Evolutionary conservation across 2,888 invertebrate genomes (phyloP).

Genomic region (Meteorus cinctellus): DNA sequence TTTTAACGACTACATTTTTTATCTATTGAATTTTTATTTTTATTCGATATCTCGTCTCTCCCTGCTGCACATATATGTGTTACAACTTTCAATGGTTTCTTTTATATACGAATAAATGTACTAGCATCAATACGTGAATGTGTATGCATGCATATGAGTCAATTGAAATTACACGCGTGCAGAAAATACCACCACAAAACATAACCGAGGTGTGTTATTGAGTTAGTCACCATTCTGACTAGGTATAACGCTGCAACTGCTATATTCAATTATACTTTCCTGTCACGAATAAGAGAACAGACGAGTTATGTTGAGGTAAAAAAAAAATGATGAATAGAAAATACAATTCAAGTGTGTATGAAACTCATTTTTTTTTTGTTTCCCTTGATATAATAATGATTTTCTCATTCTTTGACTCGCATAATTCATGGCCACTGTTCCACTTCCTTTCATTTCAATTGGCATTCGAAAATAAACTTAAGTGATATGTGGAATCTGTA

Average conservation of each 20-base stretch:
- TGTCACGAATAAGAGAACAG: conserved; percentile 4
- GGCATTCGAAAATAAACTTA: too few species aligned
- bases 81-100: background rate
- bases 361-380: too few species aligned
- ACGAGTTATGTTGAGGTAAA: background rate
- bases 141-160: background rate
- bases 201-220: background rate
- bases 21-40: background rate
- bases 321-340: too few species aligned
- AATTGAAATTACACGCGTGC: background rate
- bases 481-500: too few species aligned
- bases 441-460: too few species aligned
- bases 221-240: background rate
- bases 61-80: background rate
- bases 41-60: background rate
- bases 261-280: conserved; percentile 10
- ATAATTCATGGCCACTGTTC: too few species aligned
- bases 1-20: background rate
- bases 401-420: too few species aligned
- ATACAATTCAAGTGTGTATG: too few species aligned
- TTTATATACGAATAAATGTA: background rate
- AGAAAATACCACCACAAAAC: conserved; percentile 3
- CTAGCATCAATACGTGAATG: background rate
- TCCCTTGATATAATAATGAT: too few species aligned
- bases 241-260: background rate